Percentiles rank a stretch among this genome's conserved stretches.
These are phyloP conservation scores for Corythornis vintsioides DNA, from an alignment of 2,113 vertebrate genomes.

Conservation along the genomic window DNA sequence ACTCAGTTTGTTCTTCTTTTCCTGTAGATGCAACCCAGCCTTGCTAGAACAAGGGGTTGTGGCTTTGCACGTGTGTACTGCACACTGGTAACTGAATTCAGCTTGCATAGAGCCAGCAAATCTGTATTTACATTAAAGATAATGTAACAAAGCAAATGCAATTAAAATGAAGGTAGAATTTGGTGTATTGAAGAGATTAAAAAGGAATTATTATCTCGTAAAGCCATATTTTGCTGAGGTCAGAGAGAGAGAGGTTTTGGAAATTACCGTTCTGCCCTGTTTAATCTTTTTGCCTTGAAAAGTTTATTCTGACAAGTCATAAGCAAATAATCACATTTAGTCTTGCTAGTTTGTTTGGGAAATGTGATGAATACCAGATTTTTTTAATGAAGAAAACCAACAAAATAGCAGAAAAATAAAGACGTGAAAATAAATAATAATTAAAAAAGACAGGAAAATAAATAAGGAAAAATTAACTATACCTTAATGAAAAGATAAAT, in stretches of 20 bases:
- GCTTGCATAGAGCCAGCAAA: neutral
- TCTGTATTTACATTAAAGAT: neutral
- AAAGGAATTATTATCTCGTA: neutral
- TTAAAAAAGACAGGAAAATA: no score
- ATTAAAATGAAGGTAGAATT: neutral
- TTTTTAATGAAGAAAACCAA: neutral
- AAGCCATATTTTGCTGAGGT: neutral
- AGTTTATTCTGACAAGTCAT: neutral
- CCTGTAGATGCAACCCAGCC: neutral
- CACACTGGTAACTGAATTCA: neutral
- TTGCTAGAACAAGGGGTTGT: neutral
- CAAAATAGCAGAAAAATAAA: neutral
- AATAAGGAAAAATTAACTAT: neutral
- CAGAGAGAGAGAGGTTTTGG: neutral
- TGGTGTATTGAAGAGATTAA: neutral
- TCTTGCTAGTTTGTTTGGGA: neutral
- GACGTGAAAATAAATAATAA: no score
- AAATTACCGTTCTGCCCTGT: neutral
- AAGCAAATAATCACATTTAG: neutral
- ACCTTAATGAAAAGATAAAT: neutral
- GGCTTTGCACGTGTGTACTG: neutral
- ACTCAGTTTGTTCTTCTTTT: neutral
- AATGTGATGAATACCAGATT: neutral
- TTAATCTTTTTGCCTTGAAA: neutral
- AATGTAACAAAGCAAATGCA: constrained; percentile 17